Percentiles rank a stretch among this genome's conserved stretches.
phyloP scores from a whole-genome alignment of 2,113 vertebrate genomes.

The Grammomys dolichurus region DNA sequence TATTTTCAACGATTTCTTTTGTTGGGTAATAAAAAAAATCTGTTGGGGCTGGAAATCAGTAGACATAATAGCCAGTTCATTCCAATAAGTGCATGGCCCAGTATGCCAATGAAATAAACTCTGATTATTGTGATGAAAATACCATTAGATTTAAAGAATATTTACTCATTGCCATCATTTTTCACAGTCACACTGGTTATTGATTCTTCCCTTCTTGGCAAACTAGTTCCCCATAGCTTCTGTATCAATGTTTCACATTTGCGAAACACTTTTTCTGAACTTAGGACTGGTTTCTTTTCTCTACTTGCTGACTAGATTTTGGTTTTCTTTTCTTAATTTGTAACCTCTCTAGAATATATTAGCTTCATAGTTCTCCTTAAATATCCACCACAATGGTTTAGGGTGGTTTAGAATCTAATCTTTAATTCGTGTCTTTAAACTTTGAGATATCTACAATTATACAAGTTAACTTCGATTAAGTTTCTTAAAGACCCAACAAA shows the following conservation, averaged over 20 bases:
- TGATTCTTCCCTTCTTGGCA: not conserved
- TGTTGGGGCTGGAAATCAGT: not conserved
- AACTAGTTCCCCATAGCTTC: not conserved
- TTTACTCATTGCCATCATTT: not conserved
- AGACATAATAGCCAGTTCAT: conserved; percentile 40
- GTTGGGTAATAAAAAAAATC: not conserved
- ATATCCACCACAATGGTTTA: not conserved
- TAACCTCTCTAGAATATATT: not conserved
- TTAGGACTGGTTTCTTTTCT: not conserved
- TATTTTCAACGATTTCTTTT: conserved; percentile 42
- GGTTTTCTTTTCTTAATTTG: not conserved
- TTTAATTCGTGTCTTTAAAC: not conserved
- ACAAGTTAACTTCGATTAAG: conserved; percentile 7
- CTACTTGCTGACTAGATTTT: not conserved
- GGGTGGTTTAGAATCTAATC: not conserved
- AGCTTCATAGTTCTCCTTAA: not conserved
- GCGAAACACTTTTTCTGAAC: not conserved
- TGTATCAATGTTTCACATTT: not conserved
- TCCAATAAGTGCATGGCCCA: not conserved
- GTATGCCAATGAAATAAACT: conserved; percentile 4
- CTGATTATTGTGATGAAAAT: not conserved
- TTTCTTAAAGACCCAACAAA: not conserved
- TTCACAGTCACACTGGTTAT: not conserved
- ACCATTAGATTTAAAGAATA: not conserved
- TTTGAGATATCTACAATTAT: not conserved